Conservation (phyloP, 2,797 vertebrate species). For the Myripristis jacobus region DNA sequence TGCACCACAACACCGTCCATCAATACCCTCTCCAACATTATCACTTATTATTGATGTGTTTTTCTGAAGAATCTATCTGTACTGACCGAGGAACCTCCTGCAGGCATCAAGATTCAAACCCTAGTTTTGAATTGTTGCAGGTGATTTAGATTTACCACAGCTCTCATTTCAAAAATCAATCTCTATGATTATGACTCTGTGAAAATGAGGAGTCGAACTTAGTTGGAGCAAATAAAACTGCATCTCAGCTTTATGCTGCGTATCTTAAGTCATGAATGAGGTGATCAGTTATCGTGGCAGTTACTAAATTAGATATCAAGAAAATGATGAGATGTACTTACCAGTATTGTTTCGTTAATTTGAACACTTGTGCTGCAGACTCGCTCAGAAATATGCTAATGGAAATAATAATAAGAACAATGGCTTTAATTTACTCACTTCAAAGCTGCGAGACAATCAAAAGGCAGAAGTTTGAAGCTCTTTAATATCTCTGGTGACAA, state of each 20-base stretch:
- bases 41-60: no score
- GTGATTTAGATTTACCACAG: slow-evolving; percentile 9
- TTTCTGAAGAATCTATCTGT: not conserved
- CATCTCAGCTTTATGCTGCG: not conserved
- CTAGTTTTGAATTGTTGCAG: slow-evolving; percentile 41
- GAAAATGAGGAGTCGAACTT: not conserved
- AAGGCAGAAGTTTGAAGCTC: no score
- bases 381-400: no score
- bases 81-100: not conserved
- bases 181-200: not conserved
- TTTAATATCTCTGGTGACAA: no score
- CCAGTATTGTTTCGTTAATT: not conserved
- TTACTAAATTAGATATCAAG: not conserved
- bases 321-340: not conserved
- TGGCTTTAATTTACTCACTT: no score
- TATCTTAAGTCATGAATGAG: not conserved
- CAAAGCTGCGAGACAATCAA: no score
- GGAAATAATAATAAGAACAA: no score
- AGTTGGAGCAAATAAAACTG: no score
- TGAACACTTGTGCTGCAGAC: not conserved
- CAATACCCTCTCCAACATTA: no score
- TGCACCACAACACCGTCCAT: no score
- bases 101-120: not conserved
- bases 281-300: not conserved
- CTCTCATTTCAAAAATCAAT: slow-evolving; percentile 26